These are phyloP conservation scores for Leptogaster cylindrica DNA, from an alignment of 2,888 invertebrate species.

Conservation along the genomic window DNA sequence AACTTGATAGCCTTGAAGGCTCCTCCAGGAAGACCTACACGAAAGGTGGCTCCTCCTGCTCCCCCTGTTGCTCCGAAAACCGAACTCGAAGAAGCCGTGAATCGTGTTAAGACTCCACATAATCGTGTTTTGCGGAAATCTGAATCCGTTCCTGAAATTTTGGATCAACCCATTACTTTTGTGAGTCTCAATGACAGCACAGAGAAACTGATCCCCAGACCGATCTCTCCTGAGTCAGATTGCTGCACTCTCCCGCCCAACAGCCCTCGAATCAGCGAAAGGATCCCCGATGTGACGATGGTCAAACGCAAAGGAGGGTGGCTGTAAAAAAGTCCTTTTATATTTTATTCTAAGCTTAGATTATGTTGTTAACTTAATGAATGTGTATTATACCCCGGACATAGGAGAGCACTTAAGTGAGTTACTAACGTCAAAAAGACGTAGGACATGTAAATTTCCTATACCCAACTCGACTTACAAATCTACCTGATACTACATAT, in stretches of 20 bases:
- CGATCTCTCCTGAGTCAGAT: slow-evolving; percentile 41
- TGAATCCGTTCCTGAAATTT: slow-evolving; percentile 52
- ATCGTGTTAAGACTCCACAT: not conserved
- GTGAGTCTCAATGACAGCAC: slow-evolving; percentile 59
- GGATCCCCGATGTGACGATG: slow-evolving; percentile 63
- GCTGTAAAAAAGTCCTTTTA: slow-evolving; percentile 60
- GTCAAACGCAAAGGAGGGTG: slow-evolving; percentile 68
- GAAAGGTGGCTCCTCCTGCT: slow-evolving; percentile 34
- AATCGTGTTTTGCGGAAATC: not conserved
- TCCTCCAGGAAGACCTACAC: slow-evolving; percentile 1
- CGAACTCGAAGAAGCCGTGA: not conserved
- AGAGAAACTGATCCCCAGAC: slow-evolving; percentile 63
- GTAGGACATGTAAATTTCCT: too few relatives aligned
- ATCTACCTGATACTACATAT: too few relatives aligned
- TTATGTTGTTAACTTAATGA: too few relatives aligned
- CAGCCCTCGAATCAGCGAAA: slow-evolving; percentile 50
- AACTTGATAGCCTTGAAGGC: slow-evolving; percentile 1
- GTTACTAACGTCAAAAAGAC: too few relatives aligned
- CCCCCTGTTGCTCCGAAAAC: not conserved
- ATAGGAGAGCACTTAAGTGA: too few relatives aligned
- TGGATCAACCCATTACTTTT: slow-evolving; percentile 41
- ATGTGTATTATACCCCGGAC: too few relatives aligned
- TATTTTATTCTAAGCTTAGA: not conserved
- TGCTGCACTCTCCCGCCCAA: slow-evolving; percentile 42
- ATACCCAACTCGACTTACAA: too few relatives aligned